A percentile compares a stretch with the other conserved stretches of the same genome.
phyloP scores from a whole-genome alignment of 2,888 invertebrate species.

The Agriopis leucophaearia region DNA sequence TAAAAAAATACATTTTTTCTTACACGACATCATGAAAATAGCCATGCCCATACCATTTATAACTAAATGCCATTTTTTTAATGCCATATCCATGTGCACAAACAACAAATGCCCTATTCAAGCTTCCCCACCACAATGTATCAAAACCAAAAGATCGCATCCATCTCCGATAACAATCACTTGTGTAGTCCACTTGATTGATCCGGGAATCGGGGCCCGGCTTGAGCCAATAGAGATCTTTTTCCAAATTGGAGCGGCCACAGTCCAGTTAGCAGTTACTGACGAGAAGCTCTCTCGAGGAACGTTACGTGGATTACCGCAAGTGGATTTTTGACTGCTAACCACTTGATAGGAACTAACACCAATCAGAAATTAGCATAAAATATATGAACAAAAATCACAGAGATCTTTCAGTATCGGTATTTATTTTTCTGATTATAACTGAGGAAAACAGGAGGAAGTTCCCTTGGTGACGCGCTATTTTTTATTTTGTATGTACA shows the following conservation, averaged over 20 bases:
- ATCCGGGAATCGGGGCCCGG: slow-evolving; percentile 70
- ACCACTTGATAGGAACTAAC: slow-evolving; percentile 20
- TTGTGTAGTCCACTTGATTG: slow-evolving; percentile 68
- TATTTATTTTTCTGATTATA: not conserved
- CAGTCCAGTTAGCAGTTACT: slow-evolving; percentile 25
- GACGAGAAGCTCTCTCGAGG: slow-evolving; percentile 54
- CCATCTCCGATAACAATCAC: slow-evolving; percentile 65
- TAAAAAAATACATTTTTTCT: not conserved
- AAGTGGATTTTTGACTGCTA: slow-evolving; percentile 54
- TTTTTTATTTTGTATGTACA: too few relatives aligned
- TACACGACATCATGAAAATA: not conserved
- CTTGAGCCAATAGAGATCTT: slow-evolving; percentile 77
- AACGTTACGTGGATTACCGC: slow-evolving; percentile 64
- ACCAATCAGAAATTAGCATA: slow-evolving; percentile 2
- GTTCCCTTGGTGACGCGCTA: too few relatives aligned
- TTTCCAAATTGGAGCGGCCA: slow-evolving; percentile 70
- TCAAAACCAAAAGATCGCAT: slow-evolving; percentile 50
- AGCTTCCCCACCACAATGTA: slow-evolving; percentile 40
- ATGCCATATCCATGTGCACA: not conserved
- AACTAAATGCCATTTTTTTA: too few relatives aligned
- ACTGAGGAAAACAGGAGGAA: too few relatives aligned
- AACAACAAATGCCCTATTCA: slow-evolving; percentile 7
- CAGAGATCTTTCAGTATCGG: not conserved
- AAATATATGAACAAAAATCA: not conserved
- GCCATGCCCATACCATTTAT: too few relatives aligned